These are phyloP conservation scores for Ceratotherium simum DNA, from an alignment of 2,113 vertebrate species.

Conservation along the genomic window DNA sequence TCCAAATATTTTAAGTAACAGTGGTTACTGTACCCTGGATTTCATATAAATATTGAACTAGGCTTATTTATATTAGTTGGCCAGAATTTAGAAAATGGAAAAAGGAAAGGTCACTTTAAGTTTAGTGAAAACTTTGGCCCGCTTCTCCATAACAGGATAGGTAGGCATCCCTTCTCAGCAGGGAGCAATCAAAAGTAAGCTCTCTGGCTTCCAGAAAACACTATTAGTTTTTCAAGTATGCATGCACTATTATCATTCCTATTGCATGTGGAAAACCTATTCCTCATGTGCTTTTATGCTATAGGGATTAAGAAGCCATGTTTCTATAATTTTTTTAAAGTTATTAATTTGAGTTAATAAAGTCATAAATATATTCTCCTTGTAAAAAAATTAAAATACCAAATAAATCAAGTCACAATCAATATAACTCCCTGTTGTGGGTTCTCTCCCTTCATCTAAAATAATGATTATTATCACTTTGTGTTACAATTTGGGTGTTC, in stretches of 20 bases:
- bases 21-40: conserved; percentile 73
- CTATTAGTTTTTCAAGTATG: not conserved
- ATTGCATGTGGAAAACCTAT: not conserved
- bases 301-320: not conserved
- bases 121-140: conserved; percentile 70
- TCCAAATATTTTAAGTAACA: conserved; percentile 81
- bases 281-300: not conserved
- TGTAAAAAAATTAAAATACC: conserved; percentile 42
- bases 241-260: not conserved
- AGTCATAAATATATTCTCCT: not conserved
- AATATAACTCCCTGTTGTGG: not conserved
- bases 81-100: conserved; percentile 80
- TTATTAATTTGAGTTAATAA: not conserved
- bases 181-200: conserved; percentile 57
- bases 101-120: conserved; percentile 75
- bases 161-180: conserved; percentile 57
- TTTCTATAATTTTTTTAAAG: not conserved
- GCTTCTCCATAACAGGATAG: conserved; percentile 5
- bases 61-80: conserved; percentile 77
- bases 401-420: not conserved
- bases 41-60: conserved; percentile 84
- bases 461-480: not conserved
- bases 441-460: not conserved
- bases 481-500: not conserved
- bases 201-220: not conserved